Evolutionary conservation across 2,888 invertebrate species (phyloP).

Genomic region (Macropis europaea): DNA sequence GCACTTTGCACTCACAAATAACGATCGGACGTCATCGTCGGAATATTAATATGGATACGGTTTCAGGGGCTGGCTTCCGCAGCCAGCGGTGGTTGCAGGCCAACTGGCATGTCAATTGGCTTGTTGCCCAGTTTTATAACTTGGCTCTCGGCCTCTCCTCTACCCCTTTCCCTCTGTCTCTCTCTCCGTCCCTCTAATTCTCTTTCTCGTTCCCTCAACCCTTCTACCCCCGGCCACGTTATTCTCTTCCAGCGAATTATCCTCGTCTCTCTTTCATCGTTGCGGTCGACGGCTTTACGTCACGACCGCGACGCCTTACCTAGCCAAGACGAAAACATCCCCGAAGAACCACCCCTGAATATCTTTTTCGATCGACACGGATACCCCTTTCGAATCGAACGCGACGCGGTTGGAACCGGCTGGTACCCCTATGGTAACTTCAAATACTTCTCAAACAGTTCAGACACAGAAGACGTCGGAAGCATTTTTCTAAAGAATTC

Average conservation of each 20-base stretch:
- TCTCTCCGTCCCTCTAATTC: constrained; percentile 44
- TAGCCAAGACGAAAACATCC: constrained; percentile 27
- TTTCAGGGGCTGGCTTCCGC: constrained; percentile 68
- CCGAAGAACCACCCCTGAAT: not conserved
- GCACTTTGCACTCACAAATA: constrained; percentile 70
- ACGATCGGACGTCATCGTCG: constrained; percentile 72
- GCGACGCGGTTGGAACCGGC: not conserved
- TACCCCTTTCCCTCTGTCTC: constrained; percentile 42
- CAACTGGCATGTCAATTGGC: constrained; percentile 80
- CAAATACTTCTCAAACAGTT: too few relatives aligned
- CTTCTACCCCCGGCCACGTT: constrained; percentile 8
- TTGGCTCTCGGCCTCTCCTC: constrained; percentile 66
- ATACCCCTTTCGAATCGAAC: constrained; percentile 6
- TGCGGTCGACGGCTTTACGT: constrained; percentile 64
- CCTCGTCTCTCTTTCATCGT: constrained; percentile 32
- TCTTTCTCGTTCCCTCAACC: constrained; percentile 23
- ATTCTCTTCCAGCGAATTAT: constrained; percentile 30
- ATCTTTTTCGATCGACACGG: constrained; percentile 8
- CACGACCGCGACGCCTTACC: constrained; percentile 61
- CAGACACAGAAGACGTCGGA: too few relatives aligned
- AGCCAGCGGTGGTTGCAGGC: constrained; percentile 76
- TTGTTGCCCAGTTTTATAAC: constrained; percentile 80
- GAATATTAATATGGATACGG: constrained; percentile 69
- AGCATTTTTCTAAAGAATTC: too few relatives aligned
- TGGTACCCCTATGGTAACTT: too few relatives aligned